Evolutionary conservation across 1,140 invertebrate genomes (phyloP), one percentile per base, ranked within the genome.

Genomic region (Zophobas atratus): DNA sequence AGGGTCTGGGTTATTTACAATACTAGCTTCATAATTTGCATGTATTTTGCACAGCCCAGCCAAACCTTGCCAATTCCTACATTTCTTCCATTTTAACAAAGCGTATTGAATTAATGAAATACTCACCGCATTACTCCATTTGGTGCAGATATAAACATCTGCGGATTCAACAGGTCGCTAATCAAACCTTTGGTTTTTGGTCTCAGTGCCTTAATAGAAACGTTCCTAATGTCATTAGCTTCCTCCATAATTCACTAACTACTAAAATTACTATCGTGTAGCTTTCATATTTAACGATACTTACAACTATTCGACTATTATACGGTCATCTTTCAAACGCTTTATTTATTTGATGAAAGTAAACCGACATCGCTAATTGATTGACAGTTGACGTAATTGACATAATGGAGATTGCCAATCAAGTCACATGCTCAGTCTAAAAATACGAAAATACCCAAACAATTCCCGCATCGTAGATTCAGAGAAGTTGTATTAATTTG

Each of bases 31-130:
- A 55, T 86, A 67, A 79, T 90, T 88, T 53, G 86, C 83, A 35
- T 85, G 81, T 71, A 92, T 85, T 2, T 88, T 86, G 36, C 88
- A 86, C 49, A 92, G 81, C 75, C 90, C 87, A 0, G 90, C 91
- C 3, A 94, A 82, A 33, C 93, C 93, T 78, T 91, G 87, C 92
- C 92, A 94, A 84, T 94, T 92, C 75, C 92, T 92, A 77, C 20
- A 33, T 36, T 20, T 35, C 20, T 48, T 38, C 1, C 34, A 56
- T 38, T 74, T n/a, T 6, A 8, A 20, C 41, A 0, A 32, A n/a
- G 6, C 3, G 20, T n/a, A 43, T 4, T 6, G 3, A 33, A 75
- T 8, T 48, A 46, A 71, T 6, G 41, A 5, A 36, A 6, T 51
- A 80, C 78, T 83, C 86, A 91, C 90, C 89, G 88, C 56, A 87